A percentile compares a stretch with the other conserved stretches of the same genome.
These are phyloP conservation scores for Campoletis raptor DNA, from an alignment of 2,888 invertebrate genomes.

Conservation along the genomic window DNA sequence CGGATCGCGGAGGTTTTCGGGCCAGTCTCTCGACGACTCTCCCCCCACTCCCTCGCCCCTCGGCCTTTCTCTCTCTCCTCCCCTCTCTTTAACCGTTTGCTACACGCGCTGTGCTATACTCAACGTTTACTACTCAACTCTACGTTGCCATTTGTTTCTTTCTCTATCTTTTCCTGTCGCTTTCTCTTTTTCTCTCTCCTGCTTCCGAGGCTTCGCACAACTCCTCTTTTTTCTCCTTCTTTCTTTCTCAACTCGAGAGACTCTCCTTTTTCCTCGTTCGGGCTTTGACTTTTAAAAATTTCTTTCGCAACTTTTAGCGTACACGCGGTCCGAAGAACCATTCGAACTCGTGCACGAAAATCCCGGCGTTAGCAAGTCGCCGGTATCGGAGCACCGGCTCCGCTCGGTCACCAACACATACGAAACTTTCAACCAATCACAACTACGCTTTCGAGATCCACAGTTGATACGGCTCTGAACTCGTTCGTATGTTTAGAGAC, in stretches of 20 bases:
- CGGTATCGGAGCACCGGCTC: background rate
- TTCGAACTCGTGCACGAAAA: background rate
- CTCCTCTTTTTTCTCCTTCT: slow-evolving; percentile 38
- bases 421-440: background rate
- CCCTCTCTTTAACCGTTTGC: background rate
- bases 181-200: slow-evolving; percentile 22
- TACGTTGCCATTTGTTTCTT: slow-evolving; percentile 63
- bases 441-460: background rate
- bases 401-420: background rate
- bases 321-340: background rate
- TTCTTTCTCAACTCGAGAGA: slow-evolving; percentile 17
- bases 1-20: slow-evolving; percentile 76
- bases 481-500: background rate
- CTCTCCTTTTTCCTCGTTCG: background rate
- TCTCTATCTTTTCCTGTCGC: slow-evolving; percentile 46
- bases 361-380: slow-evolving; percentile 6
- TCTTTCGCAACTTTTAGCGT: slow-evolving; percentile 8
- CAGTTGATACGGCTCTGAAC: background rate
- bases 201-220: slow-evolving; percentile 26
- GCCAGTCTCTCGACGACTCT: slow-evolving; percentile 71
- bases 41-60: slow-evolving; percentile 59
- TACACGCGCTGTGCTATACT: slow-evolving; percentile 4
- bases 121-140: slow-evolving; percentile 67
- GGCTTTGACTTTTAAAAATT: background rate
- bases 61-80: slow-evolving; percentile 7